Evolutionary conservation across 2,888 invertebrate genomes (phyloP), one percentile per base, ranked within the genome.

Genomic region (Pyrochroa serraticornis): DNA sequence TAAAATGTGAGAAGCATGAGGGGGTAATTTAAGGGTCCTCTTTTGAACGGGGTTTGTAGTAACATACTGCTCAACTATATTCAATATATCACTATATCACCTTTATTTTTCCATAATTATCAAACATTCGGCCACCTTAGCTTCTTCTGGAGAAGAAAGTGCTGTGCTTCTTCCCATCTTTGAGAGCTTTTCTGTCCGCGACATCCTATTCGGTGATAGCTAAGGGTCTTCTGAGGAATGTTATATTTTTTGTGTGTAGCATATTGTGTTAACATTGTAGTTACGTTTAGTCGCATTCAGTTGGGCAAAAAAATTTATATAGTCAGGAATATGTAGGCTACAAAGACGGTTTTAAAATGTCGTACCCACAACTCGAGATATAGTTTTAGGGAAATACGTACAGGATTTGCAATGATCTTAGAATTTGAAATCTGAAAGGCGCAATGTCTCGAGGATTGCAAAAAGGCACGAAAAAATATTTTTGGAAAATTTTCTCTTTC

Each of bases 71-170:
- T 61, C 63, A 10, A 75, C 72, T 37, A 64, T 32, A 31, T 70
- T 62, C 43, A 72, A 48, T n/a, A 72, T 50, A 60, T 75, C 71
- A 50, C 65, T 63, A 61, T 67, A 73, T 59, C 71, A 73, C 3
- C 74, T 74, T 53, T 66, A 63, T 35, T 35, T n/a, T 10, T 35
- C 35, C 35, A 35, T 3, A 9, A 9, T 35, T 6, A 9, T 35
- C 2, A 35, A 3, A 6, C 35, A n/a, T 6, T 35, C n/a, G 3
- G 35, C 35, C 2, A 35, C 2, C 6, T 10, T 35, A 9, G 35
- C 10, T 6, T 35, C 35, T 3, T 35, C 35, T 10, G 2, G 2
- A 3, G 10, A 3, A 10, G 35, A 6, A 35, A 35, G 2, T 9
- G 35, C 35, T 35, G 35, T 10, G 3, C 3, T 10, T 10, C 35